Evolutionary conservation across 2,888 invertebrate genomes (phyloP).

Genomic region (Perithous albicinctus): DNA sequence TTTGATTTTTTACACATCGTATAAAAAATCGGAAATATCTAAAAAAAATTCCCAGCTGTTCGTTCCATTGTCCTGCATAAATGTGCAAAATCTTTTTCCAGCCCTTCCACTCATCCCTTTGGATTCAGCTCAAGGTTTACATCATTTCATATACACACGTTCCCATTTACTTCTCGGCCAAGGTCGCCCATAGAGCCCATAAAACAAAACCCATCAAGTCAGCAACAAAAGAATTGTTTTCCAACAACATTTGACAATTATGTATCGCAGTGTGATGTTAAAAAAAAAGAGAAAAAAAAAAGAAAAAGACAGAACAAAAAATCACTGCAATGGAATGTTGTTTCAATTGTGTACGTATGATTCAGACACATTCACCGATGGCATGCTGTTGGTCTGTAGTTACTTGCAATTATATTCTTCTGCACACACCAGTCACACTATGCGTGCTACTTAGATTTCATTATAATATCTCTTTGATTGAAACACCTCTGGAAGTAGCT

Average conservation of each 20-base stretch:
- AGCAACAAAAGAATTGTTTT: background rate
- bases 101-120: background rate
- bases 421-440: background rate
- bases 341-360: slow-evolving; percentile 14
- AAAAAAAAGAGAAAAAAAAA: background rate
- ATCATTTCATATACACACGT: background rate
- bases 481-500: slow-evolving; percentile 20
- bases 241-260: too few species aligned
- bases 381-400: background rate
- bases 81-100: background rate
- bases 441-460: slow-evolving; percentile 27
- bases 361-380: slow-evolving; percentile 43
- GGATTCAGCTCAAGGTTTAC: background rate
- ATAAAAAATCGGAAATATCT: background rate
- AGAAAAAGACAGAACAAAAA: slow-evolving; percentile 20
- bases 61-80: background rate
- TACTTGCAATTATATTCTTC: slow-evolving; percentile 36
- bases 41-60: background rate
- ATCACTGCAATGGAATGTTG: slow-evolving; percentile 57
- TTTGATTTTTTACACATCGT: background rate
- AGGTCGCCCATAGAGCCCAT: slow-evolving; percentile 6
- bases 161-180: slow-evolving; percentile 3
- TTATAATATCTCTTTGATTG: slow-evolving; percentile 45
- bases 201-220: background rate
- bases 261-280: background rate